Percentiles rank a stretch among this genome's conserved stretches.
Evolutionary conservation across 1,140 invertebrate genomes (phyloP).

Genomic region (Gonioctena quinquepunctata): DNA sequence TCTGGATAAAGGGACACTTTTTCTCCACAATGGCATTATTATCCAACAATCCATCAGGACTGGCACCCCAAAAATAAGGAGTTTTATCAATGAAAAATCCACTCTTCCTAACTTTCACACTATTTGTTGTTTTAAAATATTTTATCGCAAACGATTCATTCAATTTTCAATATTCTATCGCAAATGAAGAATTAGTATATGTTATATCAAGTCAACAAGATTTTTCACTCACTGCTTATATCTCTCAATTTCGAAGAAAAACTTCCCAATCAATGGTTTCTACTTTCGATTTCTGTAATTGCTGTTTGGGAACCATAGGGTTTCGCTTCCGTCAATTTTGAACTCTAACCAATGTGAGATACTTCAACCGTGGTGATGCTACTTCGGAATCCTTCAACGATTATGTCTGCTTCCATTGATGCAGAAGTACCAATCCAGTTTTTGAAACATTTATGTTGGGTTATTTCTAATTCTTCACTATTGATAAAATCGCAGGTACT

Average conservation of each 20-base stretch:
- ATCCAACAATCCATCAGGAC: no score
- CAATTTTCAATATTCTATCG: conserved; percentile 41
- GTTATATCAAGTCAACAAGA: neutral
- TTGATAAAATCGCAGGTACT: conserved; percentile 32
- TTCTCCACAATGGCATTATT: no score
- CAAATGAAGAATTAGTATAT: neutral
- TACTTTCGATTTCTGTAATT: conserved; percentile 45
- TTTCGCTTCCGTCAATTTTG: conserved; percentile 20
- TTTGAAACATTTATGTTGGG: conserved; percentile 33
- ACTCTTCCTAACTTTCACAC: conserved; percentile 40
- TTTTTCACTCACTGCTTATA: conserved; percentile 14
- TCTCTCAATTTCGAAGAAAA: conserved; percentile 19
- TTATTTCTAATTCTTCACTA: neutral
- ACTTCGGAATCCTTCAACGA: conserved; percentile 50
- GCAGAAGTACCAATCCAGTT: conserved; percentile 43
- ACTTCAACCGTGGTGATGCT: conserved; percentile 46
- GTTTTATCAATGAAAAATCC: no score
- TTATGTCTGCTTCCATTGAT: conserved; percentile 52
- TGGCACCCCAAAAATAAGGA: no score
- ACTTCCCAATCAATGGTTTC: conserved; percentile 47
- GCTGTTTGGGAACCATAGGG: conserved; percentile 14
- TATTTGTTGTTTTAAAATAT: conserved; percentile 30
- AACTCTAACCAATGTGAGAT: conserved; percentile 48
- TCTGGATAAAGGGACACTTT: no score
- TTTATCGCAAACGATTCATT: conserved; percentile 47